Evolutionary conservation across 2,113 vertebrate species (phyloP).

Genomic region (Leptosomus discolor): DNA sequence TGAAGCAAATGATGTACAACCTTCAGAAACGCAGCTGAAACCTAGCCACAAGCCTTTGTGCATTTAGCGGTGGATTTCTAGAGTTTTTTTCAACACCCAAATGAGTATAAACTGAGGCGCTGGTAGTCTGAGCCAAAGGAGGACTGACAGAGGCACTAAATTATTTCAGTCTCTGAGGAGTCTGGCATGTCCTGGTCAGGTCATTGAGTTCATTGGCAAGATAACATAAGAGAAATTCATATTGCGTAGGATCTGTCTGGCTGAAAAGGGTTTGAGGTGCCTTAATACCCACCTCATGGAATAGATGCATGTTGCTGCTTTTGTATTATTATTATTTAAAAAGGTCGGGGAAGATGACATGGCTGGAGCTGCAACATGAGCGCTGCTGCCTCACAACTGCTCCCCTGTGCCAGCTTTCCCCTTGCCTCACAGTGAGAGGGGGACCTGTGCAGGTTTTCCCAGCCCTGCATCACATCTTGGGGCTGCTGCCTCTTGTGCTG

Average conservation of each 20-base stretch:
- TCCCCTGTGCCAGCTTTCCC: background rate
- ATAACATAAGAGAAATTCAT: background rate
- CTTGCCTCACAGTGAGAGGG: too few relatives aligned
- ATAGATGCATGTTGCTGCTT: background rate
- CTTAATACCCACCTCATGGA: background rate
- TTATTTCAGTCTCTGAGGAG: background rate
- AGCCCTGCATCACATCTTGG: rapidly evolving
- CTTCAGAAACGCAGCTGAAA: background rate
- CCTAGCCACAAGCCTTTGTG: background rate
- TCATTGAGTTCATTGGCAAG: background rate
- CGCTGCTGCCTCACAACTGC: background rate
- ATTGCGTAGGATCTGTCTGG: background rate
- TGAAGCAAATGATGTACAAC: background rate
- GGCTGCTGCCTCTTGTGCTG: background rate
- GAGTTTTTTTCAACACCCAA: background rate
- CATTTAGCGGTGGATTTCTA: background rate
- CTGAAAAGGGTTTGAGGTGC: background rate
- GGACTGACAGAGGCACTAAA: background rate
- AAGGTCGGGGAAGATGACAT: background rate
- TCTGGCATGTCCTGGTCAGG: background rate
- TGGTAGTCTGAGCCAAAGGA: background rate
- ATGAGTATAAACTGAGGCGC: background rate
- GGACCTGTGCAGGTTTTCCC: background rate
- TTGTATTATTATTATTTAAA: background rate
- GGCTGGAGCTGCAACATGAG: background rate